Percentiles rank a stretch among this genome's conserved stretches.
Conservation (phyloP, 2,113 vertebrate species). For the Oostethus manadensis region DNA sequence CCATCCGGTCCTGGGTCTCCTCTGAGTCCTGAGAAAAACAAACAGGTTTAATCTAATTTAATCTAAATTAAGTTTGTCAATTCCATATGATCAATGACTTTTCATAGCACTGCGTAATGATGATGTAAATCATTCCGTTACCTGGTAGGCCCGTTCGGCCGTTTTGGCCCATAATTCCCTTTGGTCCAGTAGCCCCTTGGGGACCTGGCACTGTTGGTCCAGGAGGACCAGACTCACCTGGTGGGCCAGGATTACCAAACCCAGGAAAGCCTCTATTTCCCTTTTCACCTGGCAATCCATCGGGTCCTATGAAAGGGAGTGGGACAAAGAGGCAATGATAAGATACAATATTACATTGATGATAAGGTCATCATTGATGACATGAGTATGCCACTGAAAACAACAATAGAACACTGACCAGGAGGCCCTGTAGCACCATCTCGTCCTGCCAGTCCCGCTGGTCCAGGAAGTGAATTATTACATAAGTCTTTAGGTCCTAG, state of each 20-base stretch:
- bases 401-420: constrained; percentile 42
- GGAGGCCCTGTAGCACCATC: constrained; percentile 41
- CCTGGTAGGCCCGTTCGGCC: constrained; percentile 51
- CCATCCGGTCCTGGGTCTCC: constrained; percentile 61
- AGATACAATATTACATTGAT: not conserved
- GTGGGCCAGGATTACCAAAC: constrained; percentile 34
- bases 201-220: constrained; percentile 35
- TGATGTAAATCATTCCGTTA: constrained; percentile 2
- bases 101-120: not conserved
- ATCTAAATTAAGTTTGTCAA: not conserved
- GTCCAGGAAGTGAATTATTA: constrained; percentile 1
- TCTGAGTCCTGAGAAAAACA: constrained; percentile 40
- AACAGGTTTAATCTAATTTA: constrained; percentile 1
- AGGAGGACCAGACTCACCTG: constrained; percentile 43
- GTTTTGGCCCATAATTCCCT: constrained; percentile 43
- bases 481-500: constrained; percentile 37
- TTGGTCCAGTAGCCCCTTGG: constrained; percentile 40
- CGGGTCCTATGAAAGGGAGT: constrained; percentile 28
- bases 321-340: not conserved
- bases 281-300: constrained; percentile 42
- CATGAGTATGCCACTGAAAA: not conserved
- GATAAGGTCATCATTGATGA: not conserved
- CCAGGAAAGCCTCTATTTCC: constrained; percentile 53
- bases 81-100: not conserved
- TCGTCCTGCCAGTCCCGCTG: constrained; percentile 37